phyloP scores from a whole-genome alignment of 2,113 vertebrate genomes.

The Cariama cristata region DNA sequence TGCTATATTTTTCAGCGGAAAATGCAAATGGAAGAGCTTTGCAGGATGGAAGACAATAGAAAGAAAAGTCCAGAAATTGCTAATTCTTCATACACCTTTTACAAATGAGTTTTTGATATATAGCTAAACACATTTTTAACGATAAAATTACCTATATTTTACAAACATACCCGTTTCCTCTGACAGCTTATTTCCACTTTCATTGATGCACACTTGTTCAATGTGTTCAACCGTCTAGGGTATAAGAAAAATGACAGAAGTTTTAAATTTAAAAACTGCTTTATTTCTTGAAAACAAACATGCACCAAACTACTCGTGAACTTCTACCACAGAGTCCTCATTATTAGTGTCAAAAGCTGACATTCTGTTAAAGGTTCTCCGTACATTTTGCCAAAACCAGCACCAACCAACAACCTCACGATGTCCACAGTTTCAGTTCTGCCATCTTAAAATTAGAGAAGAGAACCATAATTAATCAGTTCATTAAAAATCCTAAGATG shows the following conservation, averaged over 20 bases:
- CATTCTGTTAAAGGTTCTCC: not conserved
- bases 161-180: slow-evolving; percentile 78
- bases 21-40: not conserved
- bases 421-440: not conserved
- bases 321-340: accelerated
- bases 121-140: not conserved
- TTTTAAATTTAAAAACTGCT: not conserved
- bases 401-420: not conserved
- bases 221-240: slow-evolving; percentile 83
- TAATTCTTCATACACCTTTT: not conserved
- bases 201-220: slow-evolving; percentile 86
- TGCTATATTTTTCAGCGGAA: not conserved
- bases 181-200: slow-evolving; percentile 81
- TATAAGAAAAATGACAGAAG: not conserved
- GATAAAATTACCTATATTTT: not conserved
- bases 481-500: not conserved
- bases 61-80: not conserved
- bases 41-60: not conserved
- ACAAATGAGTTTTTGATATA: not conserved
- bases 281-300: not conserved
- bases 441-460: not conserved
- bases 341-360: not conserved
- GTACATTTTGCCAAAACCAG: not conserved
- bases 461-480: not conserved
- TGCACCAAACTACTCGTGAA: not conserved